Conservation (phyloP, 2,797 vertebrate genomes). For the Lates japonicus region DNA sequence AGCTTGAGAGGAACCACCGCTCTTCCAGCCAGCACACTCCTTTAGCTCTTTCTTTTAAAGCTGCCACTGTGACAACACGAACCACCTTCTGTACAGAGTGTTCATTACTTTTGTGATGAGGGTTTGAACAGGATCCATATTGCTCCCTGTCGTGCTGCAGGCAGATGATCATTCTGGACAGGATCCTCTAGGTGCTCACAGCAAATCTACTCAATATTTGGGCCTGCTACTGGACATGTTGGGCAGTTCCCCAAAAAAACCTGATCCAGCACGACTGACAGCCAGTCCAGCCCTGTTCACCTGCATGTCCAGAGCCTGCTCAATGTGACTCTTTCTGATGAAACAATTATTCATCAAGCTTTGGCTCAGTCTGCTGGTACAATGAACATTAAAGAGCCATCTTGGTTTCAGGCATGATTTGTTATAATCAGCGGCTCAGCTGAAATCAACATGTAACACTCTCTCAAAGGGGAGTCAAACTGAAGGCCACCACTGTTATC, state of each 20-base stretch:
- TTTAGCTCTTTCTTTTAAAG: slow-evolving; percentile 50
- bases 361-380: slow-evolving; percentile 4
- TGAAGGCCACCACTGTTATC: neutral
- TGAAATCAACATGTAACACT: slow-evolving; percentile 8
- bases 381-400: slow-evolving; percentile 10
- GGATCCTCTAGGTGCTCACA: slow-evolving; percentile 8
- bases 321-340: slow-evolving; percentile 11
- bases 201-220: neutral
- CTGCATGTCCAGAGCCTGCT: slow-evolving; percentile 14
- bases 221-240: neutral
- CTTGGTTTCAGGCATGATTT: slow-evolving; percentile 17
- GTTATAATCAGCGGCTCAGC: neutral
- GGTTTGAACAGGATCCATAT: slow-evolving; percentile 38
- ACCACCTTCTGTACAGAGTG: slow-evolving; percentile 27
- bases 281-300: slow-evolving; percentile 20
- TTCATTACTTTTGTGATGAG: slow-evolving; percentile 27
- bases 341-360: slow-evolving; percentile 23
- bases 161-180: slow-evolving; percentile 17
- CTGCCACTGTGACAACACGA: slow-evolving; percentile 27
- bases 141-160: slow-evolving; percentile 14
- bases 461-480: neutral
- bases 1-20: slow-evolving; percentile 32
- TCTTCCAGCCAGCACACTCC: slow-evolving; percentile 30
- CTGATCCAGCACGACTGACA: slow-evolving; percentile 23
- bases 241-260: slow-evolving; percentile 21